phyloP scores from a whole-genome alignment of 2,797 vertebrate species.

The Phoeniculus purpureus region DNA sequence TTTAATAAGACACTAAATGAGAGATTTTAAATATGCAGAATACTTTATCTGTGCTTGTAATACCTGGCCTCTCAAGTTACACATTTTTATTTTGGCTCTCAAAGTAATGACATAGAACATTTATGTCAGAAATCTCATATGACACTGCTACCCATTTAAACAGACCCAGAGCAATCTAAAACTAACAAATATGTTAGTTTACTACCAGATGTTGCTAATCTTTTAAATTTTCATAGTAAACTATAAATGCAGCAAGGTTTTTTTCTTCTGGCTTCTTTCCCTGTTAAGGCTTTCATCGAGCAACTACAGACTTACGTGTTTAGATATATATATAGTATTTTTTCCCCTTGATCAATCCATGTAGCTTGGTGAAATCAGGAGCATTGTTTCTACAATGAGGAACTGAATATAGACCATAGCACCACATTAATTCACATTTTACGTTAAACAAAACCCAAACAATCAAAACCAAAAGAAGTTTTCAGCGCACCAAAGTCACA shows the following conservation, averaged over 20 bases:
- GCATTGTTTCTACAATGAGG: neutral
- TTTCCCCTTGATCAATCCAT: neutral
- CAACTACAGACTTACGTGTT: neutral
- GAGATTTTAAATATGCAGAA: constrained; percentile 29
- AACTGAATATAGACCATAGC: neutral
- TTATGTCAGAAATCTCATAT: neutral
- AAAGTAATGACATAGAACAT: neutral
- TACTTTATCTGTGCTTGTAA: neutral
- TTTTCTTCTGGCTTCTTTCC: neutral
- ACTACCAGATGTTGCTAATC: neutral
- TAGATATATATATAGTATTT: neutral
- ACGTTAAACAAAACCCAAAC: neutral
- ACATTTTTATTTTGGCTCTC: neutral
- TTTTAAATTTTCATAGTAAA: constrained; percentile 13
- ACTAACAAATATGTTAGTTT: neutral
- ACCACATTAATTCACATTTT: constrained; percentile 11
- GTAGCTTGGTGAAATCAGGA: neutral
- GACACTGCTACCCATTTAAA: neutral
- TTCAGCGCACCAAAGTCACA: neutral
- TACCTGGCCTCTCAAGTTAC: neutral
- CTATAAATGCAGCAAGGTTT: neutral
- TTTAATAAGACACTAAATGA: neutral
- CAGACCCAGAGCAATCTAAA: neutral
- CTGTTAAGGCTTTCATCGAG: neutral
- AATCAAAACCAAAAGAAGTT: neutral